A percentile compares a stretch with the other conserved stretches of the same genome.
Evolutionary conservation across 2,113 vertebrate genomes (phyloP).

Genomic region (Cephalopholis sonnerati): DNA sequence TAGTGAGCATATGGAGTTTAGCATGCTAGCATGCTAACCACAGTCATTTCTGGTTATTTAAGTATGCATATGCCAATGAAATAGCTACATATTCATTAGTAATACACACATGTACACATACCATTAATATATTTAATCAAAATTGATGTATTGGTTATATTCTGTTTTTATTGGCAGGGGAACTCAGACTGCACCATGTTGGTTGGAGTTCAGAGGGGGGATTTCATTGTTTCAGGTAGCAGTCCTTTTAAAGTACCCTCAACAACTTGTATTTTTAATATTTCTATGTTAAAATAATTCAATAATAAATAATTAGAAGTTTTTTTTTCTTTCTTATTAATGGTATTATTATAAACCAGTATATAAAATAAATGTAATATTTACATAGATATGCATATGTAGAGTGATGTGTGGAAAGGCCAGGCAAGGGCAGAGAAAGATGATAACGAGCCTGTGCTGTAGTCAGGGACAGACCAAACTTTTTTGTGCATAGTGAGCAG

Average conservation of each 20-base stretch:
- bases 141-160: neutral
- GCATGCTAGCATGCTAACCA: neutral
- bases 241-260: neutral
- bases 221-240: neutral
- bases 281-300: neutral
- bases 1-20: neutral
- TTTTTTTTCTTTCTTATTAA: neutral
- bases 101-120: neutral
- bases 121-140: neutral
- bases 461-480: neutral
- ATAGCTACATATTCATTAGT: too few species aligned
- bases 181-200: neutral
- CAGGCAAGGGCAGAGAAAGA: neutral
- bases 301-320: neutral
- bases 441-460: neutral
- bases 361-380: too few species aligned
- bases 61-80: neutral
- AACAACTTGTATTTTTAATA: neutral
- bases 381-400: too few species aligned
- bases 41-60: neutral
- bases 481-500: slow-evolving; percentile 11
- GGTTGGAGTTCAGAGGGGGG: neutral
- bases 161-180: neutral
- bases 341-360: neutral
- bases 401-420: neutral